Conservation (phyloP, 2,797 vertebrate genomes). For the Schizopygopsis malacanthus region DNA sequence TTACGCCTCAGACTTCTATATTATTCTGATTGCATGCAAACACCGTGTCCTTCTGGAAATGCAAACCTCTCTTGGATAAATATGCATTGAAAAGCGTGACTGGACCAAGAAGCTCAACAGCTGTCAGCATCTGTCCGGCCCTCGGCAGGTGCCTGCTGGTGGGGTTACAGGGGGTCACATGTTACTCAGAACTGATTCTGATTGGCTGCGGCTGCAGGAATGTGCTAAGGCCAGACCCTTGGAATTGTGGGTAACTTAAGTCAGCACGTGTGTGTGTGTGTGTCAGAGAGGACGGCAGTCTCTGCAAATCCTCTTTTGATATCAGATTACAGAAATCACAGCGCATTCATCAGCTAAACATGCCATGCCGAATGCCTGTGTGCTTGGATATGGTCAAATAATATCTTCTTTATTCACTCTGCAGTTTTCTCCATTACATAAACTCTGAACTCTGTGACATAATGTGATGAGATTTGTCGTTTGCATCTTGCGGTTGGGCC, state of each 20-base stretch:
- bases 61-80: conserved; percentile 12
- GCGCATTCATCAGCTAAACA: background rate
- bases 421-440: conserved; percentile 16
- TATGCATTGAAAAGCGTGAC: background rate
- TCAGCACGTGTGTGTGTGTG: background rate
- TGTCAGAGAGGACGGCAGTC: conserved; percentile 35
- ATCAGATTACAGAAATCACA: conserved; percentile 60
- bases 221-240: conserved; percentile 15
- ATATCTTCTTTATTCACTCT: background rate
- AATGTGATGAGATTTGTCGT: conserved; percentile 47
- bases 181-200: background rate
- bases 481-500: background rate
- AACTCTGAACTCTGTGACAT: conserved; percentile 62
- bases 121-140: conserved; percentile 9
- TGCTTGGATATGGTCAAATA: background rate
- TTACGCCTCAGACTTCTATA: background rate
- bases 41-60: background rate
- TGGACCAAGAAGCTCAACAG: background rate
- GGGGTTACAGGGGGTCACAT: too few species aligned
- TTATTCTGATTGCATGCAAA: background rate
- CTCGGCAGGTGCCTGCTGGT: too few species aligned
- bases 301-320: conserved; percentile 61
- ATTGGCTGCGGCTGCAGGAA: conserved; percentile 35
- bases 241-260: conserved; percentile 51
- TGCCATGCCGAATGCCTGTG: background rate